Conservation (phyloP, 92 coral and sea anemone species). For the Bergia sp. region DNA sequence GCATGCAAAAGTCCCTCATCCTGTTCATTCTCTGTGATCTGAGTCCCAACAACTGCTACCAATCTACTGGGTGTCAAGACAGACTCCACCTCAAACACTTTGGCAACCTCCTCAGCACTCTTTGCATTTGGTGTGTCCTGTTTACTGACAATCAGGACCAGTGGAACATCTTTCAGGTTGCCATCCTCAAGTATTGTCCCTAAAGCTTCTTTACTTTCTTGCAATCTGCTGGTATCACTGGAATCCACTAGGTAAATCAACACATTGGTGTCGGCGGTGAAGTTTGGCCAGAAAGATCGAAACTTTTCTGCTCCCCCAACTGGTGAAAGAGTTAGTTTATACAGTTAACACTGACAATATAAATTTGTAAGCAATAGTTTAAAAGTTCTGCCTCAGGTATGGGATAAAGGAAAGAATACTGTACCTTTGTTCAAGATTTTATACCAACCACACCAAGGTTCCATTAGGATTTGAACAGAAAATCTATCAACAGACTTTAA, state of each 20-base stretch:
- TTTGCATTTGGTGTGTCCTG: slow-evolving; percentile 75
- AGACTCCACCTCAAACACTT: slow-evolving; percentile 58
- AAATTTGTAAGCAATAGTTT: neutral
- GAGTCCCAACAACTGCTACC: slow-evolving; percentile 64
- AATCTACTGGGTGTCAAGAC: slow-evolving; percentile 46
- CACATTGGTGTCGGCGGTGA: slow-evolving; percentile 68
- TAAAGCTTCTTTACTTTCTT: slow-evolving; percentile 74
- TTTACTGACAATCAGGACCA: slow-evolving; percentile 76
- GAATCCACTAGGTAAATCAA: slow-evolving; percentile 84
- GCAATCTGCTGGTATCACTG: slow-evolving; percentile 66
- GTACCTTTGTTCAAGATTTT: too few relatives aligned
- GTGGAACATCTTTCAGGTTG: slow-evolving; percentile 75
- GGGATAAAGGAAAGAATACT: too few relatives aligned
- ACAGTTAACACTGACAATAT: neutral
- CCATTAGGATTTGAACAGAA: too few relatives aligned
- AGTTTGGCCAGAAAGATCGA: slow-evolving; percentile 89
- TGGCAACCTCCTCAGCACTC: slow-evolving; percentile 56
- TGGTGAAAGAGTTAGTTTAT: slow-evolving; percentile 29
- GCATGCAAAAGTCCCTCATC: slow-evolving; percentile 67
- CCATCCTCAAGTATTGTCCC: slow-evolving; percentile 62
- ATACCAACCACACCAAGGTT: too few relatives aligned
- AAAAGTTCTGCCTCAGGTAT: too few relatives aligned
- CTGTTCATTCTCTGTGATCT: slow-evolving; percentile 58
- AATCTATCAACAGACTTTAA: too few relatives aligned
- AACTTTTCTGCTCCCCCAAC: slow-evolving; percentile 93